These are phyloP conservation scores for Hermaeophaga mercurialis DNA, from an alignment of 2,888 invertebrate genomes.

Conservation along the genomic window DNA sequence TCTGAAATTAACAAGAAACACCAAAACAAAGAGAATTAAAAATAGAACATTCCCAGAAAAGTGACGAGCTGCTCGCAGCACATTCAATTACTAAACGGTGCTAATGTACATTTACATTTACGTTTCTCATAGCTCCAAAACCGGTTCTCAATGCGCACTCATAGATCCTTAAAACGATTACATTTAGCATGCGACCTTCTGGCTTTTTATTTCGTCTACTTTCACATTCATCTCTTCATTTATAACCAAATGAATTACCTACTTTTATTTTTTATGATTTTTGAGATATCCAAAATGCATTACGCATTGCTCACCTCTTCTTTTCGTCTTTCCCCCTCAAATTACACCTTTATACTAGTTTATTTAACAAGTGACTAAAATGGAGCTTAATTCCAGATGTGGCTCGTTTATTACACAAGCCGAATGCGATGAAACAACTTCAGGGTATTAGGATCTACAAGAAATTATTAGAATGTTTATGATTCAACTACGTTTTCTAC, in stretches of 20 bases:
- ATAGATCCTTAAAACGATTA: slow-evolving; percentile 21
- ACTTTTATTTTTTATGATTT: too few species aligned
- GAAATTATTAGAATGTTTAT: too few species aligned
- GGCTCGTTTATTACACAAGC: too few species aligned
- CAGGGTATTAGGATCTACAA: too few species aligned
- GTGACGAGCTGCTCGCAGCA: slow-evolving; percentile 56
- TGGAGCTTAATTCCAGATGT: too few species aligned
- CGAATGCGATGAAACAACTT: too few species aligned
- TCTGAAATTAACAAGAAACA: slow-evolving; percentile 75
- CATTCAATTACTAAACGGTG: slow-evolving; percentile 48
- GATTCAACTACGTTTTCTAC: too few species aligned
- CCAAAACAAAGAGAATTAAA: slow-evolving; percentile 60
- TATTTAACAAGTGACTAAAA: too few species aligned
- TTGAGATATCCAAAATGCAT: too few species aligned
- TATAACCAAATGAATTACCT: slow-evolving; percentile 24
- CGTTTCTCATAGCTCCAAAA: slow-evolving; percentile 37
- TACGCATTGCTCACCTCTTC: too few species aligned
- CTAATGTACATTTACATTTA: slow-evolving; percentile 23
- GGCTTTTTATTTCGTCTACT: background rate
- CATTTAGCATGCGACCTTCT: slow-evolving; percentile 25
- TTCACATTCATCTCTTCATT: slow-evolving; percentile 7
- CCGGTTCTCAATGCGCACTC: slow-evolving; percentile 41
- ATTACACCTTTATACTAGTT: too few species aligned
- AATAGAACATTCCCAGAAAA: slow-evolving; percentile 55
- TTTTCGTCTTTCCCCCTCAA: too few species aligned